Evolutionary conservation across 2,888 invertebrate species (phyloP).

Genomic region (Dicycla oo): DNA sequence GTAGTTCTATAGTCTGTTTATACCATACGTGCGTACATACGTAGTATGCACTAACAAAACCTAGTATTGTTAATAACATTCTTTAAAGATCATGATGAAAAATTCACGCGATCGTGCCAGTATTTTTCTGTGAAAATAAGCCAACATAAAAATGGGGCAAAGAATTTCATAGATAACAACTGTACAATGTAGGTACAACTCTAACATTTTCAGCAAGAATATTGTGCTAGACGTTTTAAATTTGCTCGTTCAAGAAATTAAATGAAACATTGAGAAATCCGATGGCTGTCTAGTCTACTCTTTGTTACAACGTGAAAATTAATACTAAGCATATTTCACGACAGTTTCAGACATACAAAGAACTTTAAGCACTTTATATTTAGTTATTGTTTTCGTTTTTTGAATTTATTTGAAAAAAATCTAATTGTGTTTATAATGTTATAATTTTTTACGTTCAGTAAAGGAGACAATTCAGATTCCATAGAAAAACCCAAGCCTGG

Average conservation of each 20-base stretch:
- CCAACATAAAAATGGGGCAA: conserved; percentile 46
- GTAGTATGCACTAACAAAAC: conserved; percentile 5
- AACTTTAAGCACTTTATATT: conserved; percentile 22
- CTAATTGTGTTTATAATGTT: background rate
- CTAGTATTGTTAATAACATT: conserved; percentile 28
- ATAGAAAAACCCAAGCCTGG: background rate
- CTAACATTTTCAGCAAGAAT: conserved; percentile 42
- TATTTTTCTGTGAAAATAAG: conserved; percentile 46
- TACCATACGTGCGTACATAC: no score
- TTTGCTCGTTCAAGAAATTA: conserved; percentile 49
- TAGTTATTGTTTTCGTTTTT: conserved; percentile 12
- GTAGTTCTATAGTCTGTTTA: conserved; percentile 2
- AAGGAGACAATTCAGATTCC: background rate
- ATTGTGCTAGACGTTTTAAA: conserved; percentile 52
- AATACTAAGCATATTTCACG: conserved; percentile 42
- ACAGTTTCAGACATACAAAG: conserved; percentile 32
- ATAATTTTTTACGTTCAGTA: background rate
- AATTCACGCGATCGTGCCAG: conserved; percentile 25
- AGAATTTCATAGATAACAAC: conserved; percentile 47
- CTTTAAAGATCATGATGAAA: conserved; percentile 31
- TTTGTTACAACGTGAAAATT: conserved; percentile 50
- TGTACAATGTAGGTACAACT: conserved; percentile 35
- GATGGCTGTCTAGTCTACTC: conserved; percentile 46
- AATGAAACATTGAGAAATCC: conserved; percentile 54
- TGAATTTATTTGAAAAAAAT: background rate